Evolutionary conservation across 1,140 invertebrate genomes (phyloP), one percentile per base, ranked within the genome.

Genomic region (Formica selysi): DNA sequence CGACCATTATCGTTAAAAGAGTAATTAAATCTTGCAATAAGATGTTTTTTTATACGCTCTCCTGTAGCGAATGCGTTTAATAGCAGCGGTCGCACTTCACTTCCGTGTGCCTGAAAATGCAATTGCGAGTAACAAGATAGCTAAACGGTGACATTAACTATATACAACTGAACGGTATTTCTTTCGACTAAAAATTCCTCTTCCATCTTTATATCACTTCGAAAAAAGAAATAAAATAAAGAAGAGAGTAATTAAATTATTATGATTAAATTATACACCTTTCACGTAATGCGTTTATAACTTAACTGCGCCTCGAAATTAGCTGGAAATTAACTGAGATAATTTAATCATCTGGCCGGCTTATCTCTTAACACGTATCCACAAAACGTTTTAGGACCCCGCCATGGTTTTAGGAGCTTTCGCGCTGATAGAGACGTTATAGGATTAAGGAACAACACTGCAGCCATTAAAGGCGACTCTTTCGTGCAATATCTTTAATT

Each of bases 21-120:
- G 67, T 59, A 81, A 81, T 81, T 81, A 81, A 81, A 73, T 81
- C 51, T 81, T 11, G 65, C 76, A 51, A 79, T 57, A 26, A 8
- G 26, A 10, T 41, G 11, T 22, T 71, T 65, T 81, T 81, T 81
- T 81, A 73, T 81, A 73, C 59, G 59, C 41, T 26, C 13, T 59
- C 13, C 41, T 6, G n/a, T 26, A 81, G 26, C 16, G 16, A 70
- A 67, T 41, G 78, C 36, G 36, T 22, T 71, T 73, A 44, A 81
- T 57, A 59, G 51, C n/a, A 8, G 44, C 41, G 44, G 5, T 62
- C 36, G 41, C 76, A 36, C 29, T 36, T 29, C 5, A 54, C 13
- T 51, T 51, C 48, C 1, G 22, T 10, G 29, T 6, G 44, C 36
- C 19, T 71, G 38, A 81, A 81, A 71, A 32, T 32, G 51, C 54